These are phyloP conservation scores for Macquaria ambigua DNA, from an alignment of 2,113 vertebrate species.

Conservation along the genomic window DNA sequence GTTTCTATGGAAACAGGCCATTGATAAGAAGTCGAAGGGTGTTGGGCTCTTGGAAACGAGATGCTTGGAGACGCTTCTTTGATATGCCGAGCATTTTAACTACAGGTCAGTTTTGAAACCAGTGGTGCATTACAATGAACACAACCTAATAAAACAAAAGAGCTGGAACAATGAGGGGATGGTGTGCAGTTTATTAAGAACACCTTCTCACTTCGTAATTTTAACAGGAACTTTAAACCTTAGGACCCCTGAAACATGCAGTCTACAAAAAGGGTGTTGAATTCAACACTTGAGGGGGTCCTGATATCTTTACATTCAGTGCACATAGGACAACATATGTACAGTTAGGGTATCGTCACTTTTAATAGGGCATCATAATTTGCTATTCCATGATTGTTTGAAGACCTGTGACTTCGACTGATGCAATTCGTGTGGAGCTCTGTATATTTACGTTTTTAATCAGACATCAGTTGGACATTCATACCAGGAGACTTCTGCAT, in stretches of 20 bases:
- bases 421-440: background rate
- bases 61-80: conserved; percentile 33
- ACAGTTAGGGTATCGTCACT: background rate
- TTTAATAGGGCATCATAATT: background rate
- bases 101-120: conserved; percentile 15
- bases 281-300: background rate
- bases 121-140: conserved; percentile 11
- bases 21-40: conserved; percentile 53
- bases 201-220: background rate
- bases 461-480: background rate
- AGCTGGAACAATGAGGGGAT: background rate
- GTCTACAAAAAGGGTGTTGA: background rate
- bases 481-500: background rate
- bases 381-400: background rate
- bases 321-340: background rate
- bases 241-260: background rate
- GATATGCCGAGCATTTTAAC: conserved; percentile 15
- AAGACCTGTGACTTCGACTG: background rate
- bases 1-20: conserved; percentile 69
- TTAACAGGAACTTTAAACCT: background rate
- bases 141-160: background rate
- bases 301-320: background rate
- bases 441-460: background rate
- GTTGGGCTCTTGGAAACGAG: conserved; percentile 30
- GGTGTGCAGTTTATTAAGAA: background rate